Percentiles rank a stretch among this genome's conserved stretches.
phyloP scores from a whole-genome alignment of 1,140 invertebrate species.

The Brachionus manjavacas region DNA sequence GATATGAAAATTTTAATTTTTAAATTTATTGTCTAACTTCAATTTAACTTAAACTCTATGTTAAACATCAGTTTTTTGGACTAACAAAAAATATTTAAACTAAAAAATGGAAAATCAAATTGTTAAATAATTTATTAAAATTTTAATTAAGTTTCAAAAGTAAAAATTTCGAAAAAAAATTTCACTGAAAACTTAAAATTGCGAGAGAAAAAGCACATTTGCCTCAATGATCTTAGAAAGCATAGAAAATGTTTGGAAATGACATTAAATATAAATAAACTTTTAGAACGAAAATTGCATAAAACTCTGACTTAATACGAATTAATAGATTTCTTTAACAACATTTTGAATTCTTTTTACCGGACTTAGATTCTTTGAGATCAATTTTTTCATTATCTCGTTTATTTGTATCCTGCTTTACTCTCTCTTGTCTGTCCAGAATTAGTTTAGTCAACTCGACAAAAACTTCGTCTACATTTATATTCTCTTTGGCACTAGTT shows the following conservation, averaged over 20 bases:
- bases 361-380: background rate
- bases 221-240: background rate
- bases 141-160: background rate
- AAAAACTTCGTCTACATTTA: slow-evolving; percentile 46
- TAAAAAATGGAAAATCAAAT: too few relatives aligned
- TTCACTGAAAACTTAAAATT: background rate
- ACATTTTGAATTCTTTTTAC: background rate
- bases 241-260: background rate
- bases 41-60: too few relatives aligned
- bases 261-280: background rate
- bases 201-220: background rate
- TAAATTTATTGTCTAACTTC: too few relatives aligned
- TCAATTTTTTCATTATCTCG: slow-evolving; percentile 14
- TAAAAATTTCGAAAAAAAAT: background rate
- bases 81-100: too few relatives aligned
- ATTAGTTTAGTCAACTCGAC: slow-evolving; percentile 25
- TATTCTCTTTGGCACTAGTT: slow-evolving; percentile 45
- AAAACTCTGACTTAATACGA: background rate
- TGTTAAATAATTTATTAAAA: background rate
- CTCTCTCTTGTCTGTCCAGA: slow-evolving; percentile 10
- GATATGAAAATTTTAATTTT: too few relatives aligned
- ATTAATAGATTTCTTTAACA: background rate
- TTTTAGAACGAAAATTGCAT: background rate
- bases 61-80: too few relatives aligned
- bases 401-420: background rate